Conservation (phyloP, 2,888 invertebrate species). For the Cerceris ruficornis region DNA sequence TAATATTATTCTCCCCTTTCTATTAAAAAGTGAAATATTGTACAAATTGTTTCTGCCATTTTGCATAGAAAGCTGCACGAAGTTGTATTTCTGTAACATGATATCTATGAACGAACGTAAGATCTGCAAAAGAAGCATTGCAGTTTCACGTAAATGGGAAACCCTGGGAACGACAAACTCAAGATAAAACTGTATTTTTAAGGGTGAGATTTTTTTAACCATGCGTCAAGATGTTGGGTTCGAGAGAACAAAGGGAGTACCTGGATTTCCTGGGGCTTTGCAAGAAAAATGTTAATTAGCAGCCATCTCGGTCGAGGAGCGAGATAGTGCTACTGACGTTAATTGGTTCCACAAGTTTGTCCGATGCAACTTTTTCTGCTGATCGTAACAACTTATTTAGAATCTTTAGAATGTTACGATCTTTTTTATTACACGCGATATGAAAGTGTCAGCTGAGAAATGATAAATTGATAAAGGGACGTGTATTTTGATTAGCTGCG, state of each 20-base stretch:
- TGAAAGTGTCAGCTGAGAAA: background rate
- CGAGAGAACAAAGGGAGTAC: background rate
- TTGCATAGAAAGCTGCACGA: too few relatives aligned
- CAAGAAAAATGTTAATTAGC: constrained; percentile 15
- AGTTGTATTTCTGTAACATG: too few relatives aligned
- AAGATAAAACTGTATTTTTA: too few relatives aligned
- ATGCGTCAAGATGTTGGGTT: constrained; percentile 10
- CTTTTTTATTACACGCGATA: background rate
- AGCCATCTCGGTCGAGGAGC: background rate
- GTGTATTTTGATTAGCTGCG: too few relatives aligned
- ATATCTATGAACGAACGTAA: too few relatives aligned
- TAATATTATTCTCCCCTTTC: too few relatives aligned
- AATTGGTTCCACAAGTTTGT: constrained; percentile 4
- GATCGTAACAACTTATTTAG: background rate
- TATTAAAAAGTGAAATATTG: too few relatives aligned
- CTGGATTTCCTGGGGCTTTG: constrained; percentile 1
- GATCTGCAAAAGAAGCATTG: too few relatives aligned
- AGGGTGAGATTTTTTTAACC: background rate
- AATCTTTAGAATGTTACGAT: background rate
- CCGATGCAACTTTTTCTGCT: background rate
- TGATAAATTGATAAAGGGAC: too few relatives aligned
- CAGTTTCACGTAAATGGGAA: too few relatives aligned
- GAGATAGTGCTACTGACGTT: background rate
- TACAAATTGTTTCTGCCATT: too few relatives aligned
- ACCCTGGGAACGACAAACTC: too few relatives aligned